These are phyloP conservation scores for Synergus itoensis DNA, from an alignment of 2,888 invertebrate genomes.

Conservation along the genomic window DNA sequence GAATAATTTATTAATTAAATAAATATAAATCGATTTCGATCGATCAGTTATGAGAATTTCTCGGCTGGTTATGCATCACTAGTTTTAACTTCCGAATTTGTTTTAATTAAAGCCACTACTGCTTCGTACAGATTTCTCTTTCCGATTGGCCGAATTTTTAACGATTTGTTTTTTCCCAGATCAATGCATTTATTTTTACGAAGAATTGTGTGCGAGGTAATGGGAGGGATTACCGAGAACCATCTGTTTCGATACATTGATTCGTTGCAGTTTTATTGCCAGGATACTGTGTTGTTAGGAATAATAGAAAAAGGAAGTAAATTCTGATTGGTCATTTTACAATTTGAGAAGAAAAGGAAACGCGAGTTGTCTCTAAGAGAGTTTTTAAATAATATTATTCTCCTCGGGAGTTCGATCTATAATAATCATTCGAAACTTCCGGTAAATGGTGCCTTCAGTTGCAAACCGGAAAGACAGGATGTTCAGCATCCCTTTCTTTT, in stretches of 20 bases:
- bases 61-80: too few species aligned
- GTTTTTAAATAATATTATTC: too few species aligned
- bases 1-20: too few species aligned
- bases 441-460: neutral
- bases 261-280: constrained; percentile 26
- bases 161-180: constrained; percentile 12
- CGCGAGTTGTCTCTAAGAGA: neutral
- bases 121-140: constrained; percentile 32
- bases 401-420: neutral
- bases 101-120: constrained; percentile 35
- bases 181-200: constrained; percentile 16
- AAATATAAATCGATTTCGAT: too few species aligned
- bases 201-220: constrained; percentile 16
- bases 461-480: constrained; percentile 28
- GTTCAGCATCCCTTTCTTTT: constrained; percentile 26
- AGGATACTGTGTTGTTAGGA: constrained; percentile 31
- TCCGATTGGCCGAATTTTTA: constrained; percentile 25
- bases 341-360: too few species aligned
- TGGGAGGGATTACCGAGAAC: constrained; percentile 17
- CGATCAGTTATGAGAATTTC: too few species aligned
- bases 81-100: constrained; percentile 1
- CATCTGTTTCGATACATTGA: constrained; percentile 41
- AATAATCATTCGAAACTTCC: constrained; percentile 24
- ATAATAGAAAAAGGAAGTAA: constrained; percentile 8
- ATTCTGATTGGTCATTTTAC: constrained; percentile 1